phyloP scores from a whole-genome alignment of 2,888 invertebrate genomes.

The Xestia ashworthii region DNA sequence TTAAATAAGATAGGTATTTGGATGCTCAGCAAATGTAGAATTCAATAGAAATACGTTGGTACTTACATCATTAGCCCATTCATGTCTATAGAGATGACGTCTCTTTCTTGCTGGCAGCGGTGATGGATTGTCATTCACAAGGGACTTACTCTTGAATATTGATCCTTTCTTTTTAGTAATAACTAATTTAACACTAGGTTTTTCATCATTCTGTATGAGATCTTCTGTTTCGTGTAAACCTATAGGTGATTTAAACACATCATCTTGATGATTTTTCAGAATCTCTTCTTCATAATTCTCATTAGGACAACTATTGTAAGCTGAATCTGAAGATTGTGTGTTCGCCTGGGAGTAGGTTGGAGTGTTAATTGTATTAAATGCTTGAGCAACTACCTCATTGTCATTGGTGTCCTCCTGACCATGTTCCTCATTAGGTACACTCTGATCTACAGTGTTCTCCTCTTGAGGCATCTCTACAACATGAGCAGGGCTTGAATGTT shows the following conservation, averaged over 20 bases:
- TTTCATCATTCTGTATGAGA: conserved; percentile 82
- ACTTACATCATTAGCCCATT: conserved; percentile 95
- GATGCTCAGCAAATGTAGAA: not conserved
- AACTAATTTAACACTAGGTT: conserved; percentile 92
- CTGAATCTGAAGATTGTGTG: conserved; percentile 85
- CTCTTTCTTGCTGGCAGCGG: conserved; percentile 92
- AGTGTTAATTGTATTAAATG: conserved; percentile 75
- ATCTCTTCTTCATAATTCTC: conserved; percentile 86
- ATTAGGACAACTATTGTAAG: conserved; percentile 87
- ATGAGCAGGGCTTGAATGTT: conserved; percentile 80
- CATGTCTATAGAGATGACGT: conserved; percentile 96
- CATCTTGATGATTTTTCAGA: conserved; percentile 82
- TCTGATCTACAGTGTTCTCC: conserved; percentile 62
- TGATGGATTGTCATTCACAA: conserved; percentile 91
- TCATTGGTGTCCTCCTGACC: conserved; percentile 71
- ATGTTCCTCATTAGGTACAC: conserved; percentile 66
- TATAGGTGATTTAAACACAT: conserved; percentile 87
- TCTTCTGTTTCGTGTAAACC: conserved; percentile 81
- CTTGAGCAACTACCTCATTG: conserved; percentile 69
- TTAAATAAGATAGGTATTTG: not conserved
- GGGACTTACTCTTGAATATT: conserved; percentile 96
- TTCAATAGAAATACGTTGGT: conserved; percentile 8
- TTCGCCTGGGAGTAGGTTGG: conserved; percentile 78
- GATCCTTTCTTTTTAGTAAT: conserved; percentile 96
- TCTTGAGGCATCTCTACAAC: conserved; percentile 64